Base-by-base conservation (phyloP, 1,140 invertebrate genomes). In the Cardiocondyla obscurior region DNA sequence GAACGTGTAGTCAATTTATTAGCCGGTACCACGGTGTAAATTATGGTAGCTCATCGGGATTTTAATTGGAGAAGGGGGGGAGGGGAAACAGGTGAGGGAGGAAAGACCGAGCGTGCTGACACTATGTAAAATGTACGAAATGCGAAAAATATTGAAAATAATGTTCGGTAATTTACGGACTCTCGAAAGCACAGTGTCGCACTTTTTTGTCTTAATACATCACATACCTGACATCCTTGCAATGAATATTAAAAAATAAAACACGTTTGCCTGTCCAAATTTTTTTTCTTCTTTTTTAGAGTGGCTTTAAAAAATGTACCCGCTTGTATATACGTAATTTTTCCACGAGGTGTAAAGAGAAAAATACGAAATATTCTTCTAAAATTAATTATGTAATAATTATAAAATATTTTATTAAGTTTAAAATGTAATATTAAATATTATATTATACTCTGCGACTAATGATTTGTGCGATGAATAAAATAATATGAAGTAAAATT, bases 1-100 rank as follows among this genome's bases (percentile, higher is more conserved):
- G 36, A 4, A 65, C 30, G 25, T 65, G 60, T 57, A 67, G 46
- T 46, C 62, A 69, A 79, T 79, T 79, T 79, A 79, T 79, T 79
- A 79, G 62, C 25, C 62, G 22, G 33, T 39, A 36, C 16, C 42
- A 14, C n/a, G 81, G 36, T 65, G 49, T 55, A 60, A 83, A 79
- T 30, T 76, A 76, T 55, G 28, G 53, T 42, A 30, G 12, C 51
- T 14, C 16, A 4, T 3, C 3, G 33, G 22, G 33, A 64, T 82
- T 82, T 82, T 82, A 82, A 76, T 77, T 77, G 69, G 58, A 22
- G 5, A 1, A 33, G 30, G 14, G 33, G 30, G 62, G 19, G n/a
- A 16, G n/a, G 53, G 36, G n/a, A 51, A n/a, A n/a, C n/a, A n/a
- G 5, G 2, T 33, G 30, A 10, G 33, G 30, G 62, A 28, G n/a